Conservation (phyloP, 1,140 invertebrate species). For the Contarinia nasturtii region DNA sequence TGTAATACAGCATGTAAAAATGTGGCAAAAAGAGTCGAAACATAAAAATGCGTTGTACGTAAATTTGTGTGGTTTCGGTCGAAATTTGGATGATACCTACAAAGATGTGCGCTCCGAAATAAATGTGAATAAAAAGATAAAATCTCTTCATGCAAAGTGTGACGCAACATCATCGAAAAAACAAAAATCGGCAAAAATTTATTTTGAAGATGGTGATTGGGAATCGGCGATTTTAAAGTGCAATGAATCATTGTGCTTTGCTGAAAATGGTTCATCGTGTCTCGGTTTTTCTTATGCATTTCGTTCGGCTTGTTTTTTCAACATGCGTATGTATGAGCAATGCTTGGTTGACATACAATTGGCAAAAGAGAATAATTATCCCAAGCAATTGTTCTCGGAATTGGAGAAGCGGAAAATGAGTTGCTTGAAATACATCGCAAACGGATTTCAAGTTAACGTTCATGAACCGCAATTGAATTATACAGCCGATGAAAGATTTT, state of each 20-base stretch:
- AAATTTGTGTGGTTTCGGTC: too few species aligned
- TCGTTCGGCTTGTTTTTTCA: slow-evolving; percentile 44
- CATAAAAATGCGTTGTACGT: too few species aligned
- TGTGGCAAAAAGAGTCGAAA: too few species aligned
- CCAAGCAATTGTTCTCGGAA: slow-evolving; percentile 29
- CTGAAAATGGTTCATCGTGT: slow-evolving; percentile 29
- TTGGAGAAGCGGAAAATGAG: slow-evolving; percentile 27
- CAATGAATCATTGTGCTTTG: slow-evolving; percentile 36
- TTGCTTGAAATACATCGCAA: slow-evolving; percentile 23
- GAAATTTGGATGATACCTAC: too few species aligned
- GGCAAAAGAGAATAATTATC: slow-evolving; percentile 29
- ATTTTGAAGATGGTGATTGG: slow-evolving; percentile 23
- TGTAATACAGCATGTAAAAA: too few species aligned
- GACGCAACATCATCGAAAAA: too few species aligned
- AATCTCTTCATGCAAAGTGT: too few species aligned
- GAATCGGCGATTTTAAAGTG: slow-evolving; percentile 34
- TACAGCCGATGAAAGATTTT: background rate
- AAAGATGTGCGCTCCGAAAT: too few species aligned
- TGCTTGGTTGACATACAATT: slow-evolving; percentile 35
- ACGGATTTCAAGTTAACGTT: slow-evolving; percentile 7
- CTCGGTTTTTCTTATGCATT: slow-evolving; percentile 45
- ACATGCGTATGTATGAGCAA: slow-evolving; percentile 35
- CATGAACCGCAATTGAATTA: background rate
- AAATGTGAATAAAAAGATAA: too few species aligned
- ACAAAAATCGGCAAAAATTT: background rate